Evolutionary conservation across 2,113 vertebrate species (phyloP), one percentile per base, ranked within the genome.

Genomic region (Oncorhynchus keta): DNA sequence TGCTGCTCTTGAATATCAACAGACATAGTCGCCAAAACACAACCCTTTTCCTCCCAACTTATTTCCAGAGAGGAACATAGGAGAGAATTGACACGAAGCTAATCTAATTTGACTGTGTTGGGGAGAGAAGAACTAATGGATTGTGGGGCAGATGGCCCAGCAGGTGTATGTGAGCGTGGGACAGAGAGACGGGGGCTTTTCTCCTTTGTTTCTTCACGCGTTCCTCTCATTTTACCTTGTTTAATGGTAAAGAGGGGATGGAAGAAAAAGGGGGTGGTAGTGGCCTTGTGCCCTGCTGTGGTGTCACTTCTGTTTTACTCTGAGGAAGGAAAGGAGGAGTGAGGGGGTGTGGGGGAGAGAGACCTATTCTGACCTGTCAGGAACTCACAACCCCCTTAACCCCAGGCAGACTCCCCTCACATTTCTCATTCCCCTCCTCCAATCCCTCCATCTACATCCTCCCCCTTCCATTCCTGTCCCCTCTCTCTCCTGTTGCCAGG

Each of bases 71-170:
- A 71, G 77, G 74, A 85, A 75, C 74, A 80, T 67, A 39, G 24
- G 68, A 32, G 55, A 68, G 83, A 89, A 87, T 88, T 85, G 90
- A 91, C 83, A 84, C 83, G 70, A 82, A 76, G 75, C 85, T 90
- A 89, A 91, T 89, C 75, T 75, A 84, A 81, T 89, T 88, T 87
- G 89, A 91, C 90, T 89, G 83, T 89, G 83, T 78, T 22, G 61
- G 69, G 75, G 87, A 86, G 86, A 87, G 88, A 90, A 84, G 91
- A 93, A 94, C 92, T 93, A 93, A 93, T 92, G 90, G 91, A 93
- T 93, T 92, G 68, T 81, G 84, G 88, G n/a, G 87, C 86, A 89
- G 86, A 90, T 79, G 86, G 86, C 85, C 84, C 91, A 91, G 90
- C 90, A 94, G 92, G 91, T 93, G 92, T 73, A 84, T 73, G 78